phyloP scores from a whole-genome alignment of 1,140 invertebrate species.

The Phenacoccus solenopsis region DNA sequence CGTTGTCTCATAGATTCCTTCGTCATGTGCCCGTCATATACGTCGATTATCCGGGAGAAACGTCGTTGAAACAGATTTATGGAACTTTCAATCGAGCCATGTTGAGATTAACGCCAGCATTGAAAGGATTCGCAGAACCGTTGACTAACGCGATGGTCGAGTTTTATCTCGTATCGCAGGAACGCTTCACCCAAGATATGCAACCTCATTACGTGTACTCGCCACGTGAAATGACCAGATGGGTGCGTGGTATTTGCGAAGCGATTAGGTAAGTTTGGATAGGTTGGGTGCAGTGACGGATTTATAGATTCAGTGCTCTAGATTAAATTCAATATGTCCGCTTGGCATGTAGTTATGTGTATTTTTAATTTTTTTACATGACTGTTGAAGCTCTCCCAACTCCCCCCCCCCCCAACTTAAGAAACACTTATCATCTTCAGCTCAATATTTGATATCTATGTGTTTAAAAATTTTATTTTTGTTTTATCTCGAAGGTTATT shows the following conservation, averaged over 20 bases:
- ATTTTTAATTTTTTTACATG: no score
- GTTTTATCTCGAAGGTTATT: no score
- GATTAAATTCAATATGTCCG: no score
- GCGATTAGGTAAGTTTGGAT: conserved; percentile 56
- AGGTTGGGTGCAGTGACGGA: no score
- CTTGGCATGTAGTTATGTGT: no score
- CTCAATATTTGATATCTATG: no score
- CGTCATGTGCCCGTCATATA: conserved; percentile 97
- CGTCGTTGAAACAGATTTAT: conserved; percentile 95
- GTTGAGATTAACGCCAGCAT: conserved; percentile 77
- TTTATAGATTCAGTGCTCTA: no score
- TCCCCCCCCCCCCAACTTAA: no score
- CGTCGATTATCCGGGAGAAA: conserved; percentile 98
- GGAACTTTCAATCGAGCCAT: conserved; percentile 96
- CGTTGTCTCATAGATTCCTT: conserved; percentile 84
- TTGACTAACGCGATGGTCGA: conserved; percentile 98
- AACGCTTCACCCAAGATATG: conserved; percentile 98
- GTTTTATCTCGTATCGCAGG: conserved; percentile 93
- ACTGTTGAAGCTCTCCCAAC: no score
- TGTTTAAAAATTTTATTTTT: no score
- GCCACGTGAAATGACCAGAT: conserved; percentile 98
- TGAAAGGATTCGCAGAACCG: conserved; percentile 87
- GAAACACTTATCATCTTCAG: no score
- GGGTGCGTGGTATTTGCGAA: conserved; percentile 98
- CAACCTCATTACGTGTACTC: conserved; percentile 99